A percentile compares a stretch with the other conserved stretches of the same genome.
Conservation (phyloP, 2,888 invertebrate genomes). For the Brachyptera putata region DNA sequence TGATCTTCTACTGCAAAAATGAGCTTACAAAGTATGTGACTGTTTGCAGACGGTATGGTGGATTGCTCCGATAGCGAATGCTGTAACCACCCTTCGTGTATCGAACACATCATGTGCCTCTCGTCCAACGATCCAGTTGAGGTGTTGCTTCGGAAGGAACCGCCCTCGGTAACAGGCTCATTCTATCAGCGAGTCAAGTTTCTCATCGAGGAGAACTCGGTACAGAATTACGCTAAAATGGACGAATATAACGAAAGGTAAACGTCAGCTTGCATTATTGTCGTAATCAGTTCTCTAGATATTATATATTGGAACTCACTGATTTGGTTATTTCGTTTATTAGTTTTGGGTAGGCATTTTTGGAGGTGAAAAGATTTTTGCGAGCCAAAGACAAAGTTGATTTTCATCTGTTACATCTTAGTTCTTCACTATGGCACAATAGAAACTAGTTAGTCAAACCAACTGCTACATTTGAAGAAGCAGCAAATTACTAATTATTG, state of each 20-base stretch:
- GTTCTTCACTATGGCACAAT: no score
- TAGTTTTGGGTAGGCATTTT: slow-evolving; percentile 24
- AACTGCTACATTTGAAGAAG: no score
- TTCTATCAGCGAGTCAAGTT: slow-evolving; percentile 98
- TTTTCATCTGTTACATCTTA: no score
- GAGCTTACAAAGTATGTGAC: no score
- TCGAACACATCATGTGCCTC: slow-evolving; percentile 90
- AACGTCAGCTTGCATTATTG: slow-evolving; percentile 47
- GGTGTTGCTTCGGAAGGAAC: slow-evolving; percentile 91
- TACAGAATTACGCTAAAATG: slow-evolving; percentile 96
- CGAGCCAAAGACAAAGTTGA: slow-evolving; percentile 2
- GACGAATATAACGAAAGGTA: slow-evolving; percentile 98
- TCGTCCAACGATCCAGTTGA: slow-evolving; percentile 96
- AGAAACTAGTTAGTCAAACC: no score
- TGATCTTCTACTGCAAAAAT: no score
- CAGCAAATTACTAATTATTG: no score
- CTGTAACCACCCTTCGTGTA: slow-evolving; percentile 82
- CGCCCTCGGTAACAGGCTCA: slow-evolving; percentile 92
- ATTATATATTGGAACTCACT: slow-evolving; percentile 21
- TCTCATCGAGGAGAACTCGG: slow-evolving; percentile 96
- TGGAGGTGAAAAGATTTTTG: slow-evolving; percentile 15
- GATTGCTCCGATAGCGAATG: slow-evolving; percentile 99
- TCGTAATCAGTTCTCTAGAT: slow-evolving; percentile 8
- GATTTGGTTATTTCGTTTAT: slow-evolving; percentile 18
- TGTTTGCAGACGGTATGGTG: slow-evolving; percentile 82